phyloP scores from a whole-genome alignment of 2,888 invertebrate species.

The Cheiracanthium punctorium region DNA sequence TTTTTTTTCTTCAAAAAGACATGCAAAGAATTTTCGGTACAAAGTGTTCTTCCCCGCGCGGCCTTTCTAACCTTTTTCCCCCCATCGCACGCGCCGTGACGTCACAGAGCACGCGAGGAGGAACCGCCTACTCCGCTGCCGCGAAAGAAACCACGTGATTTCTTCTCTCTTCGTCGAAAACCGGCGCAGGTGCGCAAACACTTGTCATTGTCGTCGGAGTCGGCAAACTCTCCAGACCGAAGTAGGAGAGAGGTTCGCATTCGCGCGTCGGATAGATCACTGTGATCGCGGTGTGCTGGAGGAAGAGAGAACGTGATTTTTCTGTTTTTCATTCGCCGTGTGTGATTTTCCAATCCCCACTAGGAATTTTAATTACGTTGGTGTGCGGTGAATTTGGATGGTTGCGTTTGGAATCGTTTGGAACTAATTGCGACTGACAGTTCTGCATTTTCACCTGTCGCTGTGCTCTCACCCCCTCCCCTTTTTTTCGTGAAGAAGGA shows the following conservation, averaged over 20 bases:
- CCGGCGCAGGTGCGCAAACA: slow-evolving; percentile 2
- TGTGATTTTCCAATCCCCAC: background rate
- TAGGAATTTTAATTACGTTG: background rate
- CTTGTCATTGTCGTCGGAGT: background rate
- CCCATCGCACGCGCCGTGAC: slow-evolving; percentile 7
- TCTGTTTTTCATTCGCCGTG: background rate
- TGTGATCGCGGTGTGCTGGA: background rate
- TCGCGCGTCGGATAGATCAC: background rate
- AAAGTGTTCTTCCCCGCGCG: slow-evolving; percentile 6
- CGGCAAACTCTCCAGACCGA: background rate
- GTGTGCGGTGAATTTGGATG: background rate
- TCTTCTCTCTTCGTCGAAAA: background rate
- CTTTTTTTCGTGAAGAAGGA: no score
- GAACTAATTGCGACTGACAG: background rate
- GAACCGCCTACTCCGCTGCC: background rate
- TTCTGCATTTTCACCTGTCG: background rate
- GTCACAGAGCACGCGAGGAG: slow-evolving; percentile 3
- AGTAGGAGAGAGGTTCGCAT: no score
- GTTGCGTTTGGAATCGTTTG: background rate
- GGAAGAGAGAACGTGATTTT: background rate
- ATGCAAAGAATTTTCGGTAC: background rate
- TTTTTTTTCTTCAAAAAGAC: no score
- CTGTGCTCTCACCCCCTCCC: background rate
- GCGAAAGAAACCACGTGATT: background rate
- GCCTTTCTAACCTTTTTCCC: slow-evolving; percentile 8